Evolutionary conservation across 2,797 vertebrate genomes (phyloP).

Genomic region (Craterocephalus amniculus): DNA sequence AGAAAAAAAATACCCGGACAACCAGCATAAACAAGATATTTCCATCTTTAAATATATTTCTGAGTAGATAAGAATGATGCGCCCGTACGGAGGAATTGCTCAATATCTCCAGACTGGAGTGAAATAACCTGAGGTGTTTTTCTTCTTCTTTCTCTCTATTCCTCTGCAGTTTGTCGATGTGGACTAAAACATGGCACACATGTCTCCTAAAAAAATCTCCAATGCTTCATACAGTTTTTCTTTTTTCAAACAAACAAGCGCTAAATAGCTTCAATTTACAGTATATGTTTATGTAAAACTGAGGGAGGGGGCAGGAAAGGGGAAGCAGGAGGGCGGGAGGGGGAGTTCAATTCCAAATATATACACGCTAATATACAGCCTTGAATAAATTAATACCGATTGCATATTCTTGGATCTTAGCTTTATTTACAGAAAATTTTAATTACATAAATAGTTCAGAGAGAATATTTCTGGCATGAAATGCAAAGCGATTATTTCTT

Average conservation of each 20-base stretch:
- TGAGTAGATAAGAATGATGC: slow-evolving; percentile 77
- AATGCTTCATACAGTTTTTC: slow-evolving; percentile 81
- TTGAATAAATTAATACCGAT: slow-evolving; percentile 99
- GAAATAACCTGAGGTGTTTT: slow-evolving; percentile 94
- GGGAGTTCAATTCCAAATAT: slow-evolving; percentile 94
- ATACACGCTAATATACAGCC: slow-evolving; percentile 98
- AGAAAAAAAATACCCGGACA: slow-evolving; percentile 83
- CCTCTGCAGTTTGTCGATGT: slow-evolving; percentile 62
- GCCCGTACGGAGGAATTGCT: slow-evolving; percentile 85
- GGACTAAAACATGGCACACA: slow-evolving; percentile 84
- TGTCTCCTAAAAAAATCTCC: slow-evolving; percentile 83
- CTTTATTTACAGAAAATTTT: slow-evolving; percentile 97
- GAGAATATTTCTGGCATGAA: slow-evolving; percentile 78
- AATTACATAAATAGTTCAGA: slow-evolving; percentile 99
- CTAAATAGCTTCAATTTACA: slow-evolving; percentile 93
- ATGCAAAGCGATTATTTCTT: slow-evolving; percentile 65
- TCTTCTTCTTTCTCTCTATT: slow-evolving; percentile 60
- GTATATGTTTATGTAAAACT: slow-evolving; percentile 90
- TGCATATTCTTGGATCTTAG: slow-evolving; percentile 98
- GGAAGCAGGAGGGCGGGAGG: slow-evolving; percentile 2
- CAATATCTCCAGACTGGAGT: slow-evolving; percentile 87
- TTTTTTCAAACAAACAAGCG: slow-evolving; percentile 87
- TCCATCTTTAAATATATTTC: slow-evolving; percentile 82
- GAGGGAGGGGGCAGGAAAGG: slow-evolving; percentile 5
- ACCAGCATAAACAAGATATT: slow-evolving; percentile 90